Evolutionary conservation across 1,140 invertebrate genomes (phyloP), one percentile per base, ranked within the genome.

Genomic region (Nebria ingens): DNA sequence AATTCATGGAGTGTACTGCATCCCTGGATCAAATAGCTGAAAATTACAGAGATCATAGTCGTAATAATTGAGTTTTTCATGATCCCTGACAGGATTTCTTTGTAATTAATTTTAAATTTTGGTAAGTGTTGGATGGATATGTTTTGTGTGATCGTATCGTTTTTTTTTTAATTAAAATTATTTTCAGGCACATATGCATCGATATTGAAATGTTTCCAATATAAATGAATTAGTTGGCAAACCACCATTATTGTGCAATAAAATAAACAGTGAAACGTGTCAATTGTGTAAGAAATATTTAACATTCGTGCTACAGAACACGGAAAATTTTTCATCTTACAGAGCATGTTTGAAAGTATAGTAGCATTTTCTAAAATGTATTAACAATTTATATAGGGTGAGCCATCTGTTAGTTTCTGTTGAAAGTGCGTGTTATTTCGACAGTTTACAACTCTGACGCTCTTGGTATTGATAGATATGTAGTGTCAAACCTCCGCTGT

Each of bases 211-310:
- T 17, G 3, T 45, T 45, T 45, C 40, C 15, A 45, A 17, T 45
- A 45, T 12, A 45, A 12, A 45, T 45, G 40, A 45, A 45, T 45
- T 45, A 45, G 40, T 45, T 45, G 40, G 40, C 40, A 45, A 12
- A 12, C 40, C 40, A 45, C 40, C 40, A 45, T n/a, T n/a, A 4
- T 11, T 11, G 40, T 45, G 40, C 40, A 45, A 11, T 12, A 12
- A 45, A 45, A 34, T 34, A 34, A 45, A 45, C 40, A 45, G 40
- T 45, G 40, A 45, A 45, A 9, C 4, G 40, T 12, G 40, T 45
- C 3, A 11, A 17, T 29, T 45, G 6, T 12, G 15, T 17, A 17
- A 45, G 40, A 9, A n/a, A n/a, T n/a, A n/a, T n/a, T n/a, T n/a
- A n/a, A n/a, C n/a, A n/a, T n/a, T n/a, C n/a, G n/a, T n/a, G n/a